Percentiles rank a stretch among this genome's conserved stretches.
phyloP scores from a whole-genome alignment of 2,888 invertebrate species.

The Oxystoma pomonae region DNA sequence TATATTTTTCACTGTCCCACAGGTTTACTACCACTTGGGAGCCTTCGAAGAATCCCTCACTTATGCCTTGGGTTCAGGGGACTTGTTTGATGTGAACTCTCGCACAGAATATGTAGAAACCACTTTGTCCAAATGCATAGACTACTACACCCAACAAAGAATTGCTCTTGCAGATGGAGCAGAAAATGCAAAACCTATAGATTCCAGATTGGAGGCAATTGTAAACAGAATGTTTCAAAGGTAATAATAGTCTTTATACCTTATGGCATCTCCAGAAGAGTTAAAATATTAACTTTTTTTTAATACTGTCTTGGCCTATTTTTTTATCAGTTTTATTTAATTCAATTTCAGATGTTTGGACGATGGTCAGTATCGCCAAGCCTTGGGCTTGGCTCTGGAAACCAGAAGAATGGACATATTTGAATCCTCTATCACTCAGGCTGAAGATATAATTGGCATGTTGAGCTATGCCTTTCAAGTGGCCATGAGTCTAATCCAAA shows the following conservation, averaged over 20 bases:
- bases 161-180: slow-evolving; percentile 69
- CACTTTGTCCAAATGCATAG: slow-evolving; percentile 94
- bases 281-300: too few species aligned
- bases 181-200: slow-evolving; percentile 64
- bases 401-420: slow-evolving; percentile 97
- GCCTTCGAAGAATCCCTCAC: slow-evolving; percentile 95
- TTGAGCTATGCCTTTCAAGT: slow-evolving; percentile 94
- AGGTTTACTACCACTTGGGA: slow-evolving; percentile 90
- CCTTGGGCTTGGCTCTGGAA: slow-evolving; percentile 93
- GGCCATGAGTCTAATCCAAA: slow-evolving; percentile 94
- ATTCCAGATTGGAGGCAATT: slow-evolving; percentile 82
- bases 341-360: slow-evolving; percentile 75
- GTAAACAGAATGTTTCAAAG: slow-evolving; percentile 95
- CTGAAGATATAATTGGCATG: slow-evolving; percentile 88
- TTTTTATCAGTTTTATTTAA: too few species aligned
- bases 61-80: slow-evolving; percentile 95
- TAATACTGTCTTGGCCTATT: too few species aligned
- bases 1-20: too few species aligned
- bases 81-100: slow-evolving; percentile 91
- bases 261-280: too few species aligned
- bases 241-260: too few species aligned
- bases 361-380: slow-evolving; percentile 92
- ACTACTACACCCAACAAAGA: slow-evolving; percentile 89
- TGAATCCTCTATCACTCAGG: slow-evolving; percentile 84
- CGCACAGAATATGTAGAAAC: slow-evolving; percentile 96